phyloP scores from a whole-genome alignment of 2,797 vertebrate species.

The Peromyscus nudipes region DNA sequence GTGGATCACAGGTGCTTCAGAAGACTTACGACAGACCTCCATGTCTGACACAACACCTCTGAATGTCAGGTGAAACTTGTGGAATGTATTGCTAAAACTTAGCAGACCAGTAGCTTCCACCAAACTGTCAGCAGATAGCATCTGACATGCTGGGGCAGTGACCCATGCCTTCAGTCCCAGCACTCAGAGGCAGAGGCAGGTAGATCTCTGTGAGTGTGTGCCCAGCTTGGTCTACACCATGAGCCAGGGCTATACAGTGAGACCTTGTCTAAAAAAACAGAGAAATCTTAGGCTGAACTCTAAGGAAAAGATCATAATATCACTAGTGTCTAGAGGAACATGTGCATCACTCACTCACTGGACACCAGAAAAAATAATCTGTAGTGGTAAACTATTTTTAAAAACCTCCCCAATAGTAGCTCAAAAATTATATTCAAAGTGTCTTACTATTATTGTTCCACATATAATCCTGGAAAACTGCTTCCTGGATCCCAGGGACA shows the following conservation, averaged over 20 bases:
- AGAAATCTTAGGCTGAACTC: background rate
- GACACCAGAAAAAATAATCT: background rate
- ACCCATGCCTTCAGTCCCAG: background rate
- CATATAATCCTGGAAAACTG: background rate
- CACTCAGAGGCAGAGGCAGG: background rate
- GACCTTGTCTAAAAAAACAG: background rate
- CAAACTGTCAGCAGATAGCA: background rate
- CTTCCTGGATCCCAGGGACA: background rate
- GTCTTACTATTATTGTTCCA: background rate
- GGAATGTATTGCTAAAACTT: background rate
- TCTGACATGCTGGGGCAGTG: background rate
- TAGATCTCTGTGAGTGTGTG: background rate
- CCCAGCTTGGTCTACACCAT: background rate
- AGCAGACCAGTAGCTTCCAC: background rate
- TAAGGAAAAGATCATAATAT: background rate
- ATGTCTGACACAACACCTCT: background rate
- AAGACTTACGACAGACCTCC: background rate
- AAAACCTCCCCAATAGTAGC: background rate
- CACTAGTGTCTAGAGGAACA: too few relatives aligned
- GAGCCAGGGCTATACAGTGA: background rate
- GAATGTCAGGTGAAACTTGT: background rate
- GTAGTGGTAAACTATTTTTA: background rate
- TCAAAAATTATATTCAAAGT: background rate
- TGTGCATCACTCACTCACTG: background rate
- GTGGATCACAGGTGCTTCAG: background rate